These are phyloP conservation scores for Sebastes taczanowskii DNA, from an alignment of 2,797 vertebrate genomes.

Conservation along the genomic window DNA sequence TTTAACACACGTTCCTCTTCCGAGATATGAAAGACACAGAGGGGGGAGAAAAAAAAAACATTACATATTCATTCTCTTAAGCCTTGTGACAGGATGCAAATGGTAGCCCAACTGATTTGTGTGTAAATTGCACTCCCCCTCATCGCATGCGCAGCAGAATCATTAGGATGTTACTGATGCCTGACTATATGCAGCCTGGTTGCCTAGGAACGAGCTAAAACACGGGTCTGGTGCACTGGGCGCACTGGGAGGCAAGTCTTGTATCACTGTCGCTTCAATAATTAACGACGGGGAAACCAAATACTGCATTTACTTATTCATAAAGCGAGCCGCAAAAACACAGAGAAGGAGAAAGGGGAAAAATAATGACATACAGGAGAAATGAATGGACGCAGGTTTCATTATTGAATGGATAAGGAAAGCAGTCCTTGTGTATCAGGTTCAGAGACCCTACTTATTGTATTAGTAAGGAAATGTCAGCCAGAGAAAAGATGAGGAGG, in stretches of 20 bases:
- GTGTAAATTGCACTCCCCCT: conserved; percentile 81
- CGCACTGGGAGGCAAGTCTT: conserved; percentile 82
- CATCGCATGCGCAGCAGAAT: conserved; percentile 76
- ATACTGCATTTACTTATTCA: conserved; percentile 86
- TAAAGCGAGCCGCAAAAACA: conserved; percentile 72
- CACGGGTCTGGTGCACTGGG: conserved; percentile 78
- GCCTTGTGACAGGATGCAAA: conserved; percentile 72
- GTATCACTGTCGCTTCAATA: conserved; percentile 87
- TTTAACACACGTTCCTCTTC: conserved; percentile 52
- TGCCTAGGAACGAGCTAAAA: conserved; percentile 86
- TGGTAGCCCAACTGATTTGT: conserved; percentile 77
- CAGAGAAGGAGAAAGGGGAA: conserved; percentile 26
- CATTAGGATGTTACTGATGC: conserved; percentile 87
- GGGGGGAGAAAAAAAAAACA: conserved; percentile 14
- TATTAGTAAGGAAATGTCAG: conserved; percentile 44
- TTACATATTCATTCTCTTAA: conserved; percentile 67
- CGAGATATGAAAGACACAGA: conserved; percentile 53
- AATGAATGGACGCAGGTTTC: conserved; percentile 44
- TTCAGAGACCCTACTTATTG: conserved; percentile 34
- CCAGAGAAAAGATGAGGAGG: conserved; percentile 27
- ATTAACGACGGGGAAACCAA: conserved; percentile 85
- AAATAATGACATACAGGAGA: conserved; percentile 64
- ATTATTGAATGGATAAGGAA: conserved; percentile 41
- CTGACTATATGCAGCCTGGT: conserved; percentile 83
- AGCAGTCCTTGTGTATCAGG: conserved; percentile 43